Conservation (phyloP, 2,888 invertebrate genomes). For the Noctua comes region DNA sequence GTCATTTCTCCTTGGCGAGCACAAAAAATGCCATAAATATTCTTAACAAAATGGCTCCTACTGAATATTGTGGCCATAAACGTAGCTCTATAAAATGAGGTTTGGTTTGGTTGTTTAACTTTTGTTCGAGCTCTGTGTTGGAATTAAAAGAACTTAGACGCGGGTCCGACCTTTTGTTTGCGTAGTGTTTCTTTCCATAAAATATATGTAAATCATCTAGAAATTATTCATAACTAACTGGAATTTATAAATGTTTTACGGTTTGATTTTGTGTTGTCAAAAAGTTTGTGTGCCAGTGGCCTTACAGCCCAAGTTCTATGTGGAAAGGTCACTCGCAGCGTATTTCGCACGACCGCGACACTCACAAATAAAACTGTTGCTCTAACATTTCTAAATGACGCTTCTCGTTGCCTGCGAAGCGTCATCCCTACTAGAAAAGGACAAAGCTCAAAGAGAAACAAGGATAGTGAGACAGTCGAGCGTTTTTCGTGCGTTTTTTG, state of each 20-base stretch:
- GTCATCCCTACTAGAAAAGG: slow-evolving; percentile 81
- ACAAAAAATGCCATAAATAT: slow-evolving; percentile 89
- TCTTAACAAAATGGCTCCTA: slow-evolving; percentile 88
- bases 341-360: slow-evolving; percentile 66
- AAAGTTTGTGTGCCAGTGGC: slow-evolving; percentile 67
- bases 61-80: slow-evolving; percentile 89
- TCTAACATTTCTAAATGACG: slow-evolving; percentile 80
- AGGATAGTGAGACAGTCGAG: slow-evolving; percentile 78
- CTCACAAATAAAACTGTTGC: slow-evolving; percentile 72
- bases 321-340: slow-evolving; percentile 60
- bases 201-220: slow-evolving; percentile 86
- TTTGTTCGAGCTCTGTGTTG: slow-evolving; percentile 83
- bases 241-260: slow-evolving; percentile 84
- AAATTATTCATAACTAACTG: slow-evolving; percentile 87
- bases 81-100: slow-evolving; percentile 86
- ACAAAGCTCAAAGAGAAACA: slow-evolving; percentile 69
- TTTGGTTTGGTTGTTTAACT: slow-evolving; percentile 87
- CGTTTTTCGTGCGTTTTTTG: slow-evolving; percentile 89
- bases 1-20: slow-evolving; percentile 81
- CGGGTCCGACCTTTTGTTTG: slow-evolving; percentile 83
- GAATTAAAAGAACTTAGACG: slow-evolving; percentile 85
- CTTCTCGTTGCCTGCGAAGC: slow-evolving; percentile 74
- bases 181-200: slow-evolving; percentile 79
- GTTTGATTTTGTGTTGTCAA: slow-evolving; percentile 74
- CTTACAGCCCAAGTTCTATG: slow-evolving; percentile 50